Conservation (phyloP, 2,797 vertebrate species). For the Knipowitschia caucasica region DNA sequence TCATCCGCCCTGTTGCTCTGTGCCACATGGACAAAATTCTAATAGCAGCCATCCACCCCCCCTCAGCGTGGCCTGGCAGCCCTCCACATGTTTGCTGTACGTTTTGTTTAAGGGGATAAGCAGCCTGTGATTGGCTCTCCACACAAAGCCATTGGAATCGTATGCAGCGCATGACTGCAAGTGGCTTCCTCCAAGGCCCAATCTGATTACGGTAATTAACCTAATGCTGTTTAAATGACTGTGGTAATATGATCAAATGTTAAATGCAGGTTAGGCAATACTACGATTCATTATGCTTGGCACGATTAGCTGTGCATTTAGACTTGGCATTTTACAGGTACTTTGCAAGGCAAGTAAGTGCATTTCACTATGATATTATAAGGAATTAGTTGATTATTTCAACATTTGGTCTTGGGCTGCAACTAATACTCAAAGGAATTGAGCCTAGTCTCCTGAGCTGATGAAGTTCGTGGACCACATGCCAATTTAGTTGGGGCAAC, state of each 20-base stretch:
- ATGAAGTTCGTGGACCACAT: too few relatives aligned
- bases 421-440: too few relatives aligned
- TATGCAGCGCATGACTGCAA: slow-evolving; percentile 15
- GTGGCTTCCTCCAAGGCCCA: slow-evolving; percentile 1
- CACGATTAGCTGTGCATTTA: not conserved
- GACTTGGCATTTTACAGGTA: too few relatives aligned
- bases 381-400: too few relatives aligned
- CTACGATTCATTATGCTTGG: not conserved
- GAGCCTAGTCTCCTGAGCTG: too few relatives aligned
- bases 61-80: slow-evolving; percentile 14
- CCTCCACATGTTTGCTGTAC: slow-evolving; percentile 25
- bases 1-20: slow-evolving; percentile 23
- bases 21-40: slow-evolving; percentile 8
- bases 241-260: slow-evolving; percentile 15
- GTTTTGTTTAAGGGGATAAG: slow-evolving; percentile 31
- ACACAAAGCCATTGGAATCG: not conserved
- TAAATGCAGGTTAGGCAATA: slow-evolving; percentile 12
- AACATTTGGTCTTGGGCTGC: too few relatives aligned
- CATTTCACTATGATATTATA: too few relatives aligned
- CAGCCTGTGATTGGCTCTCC: slow-evolving; percentile 23
- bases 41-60: slow-evolving; percentile 7
- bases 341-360: not conserved
- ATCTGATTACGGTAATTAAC: slow-evolving; percentile 39
- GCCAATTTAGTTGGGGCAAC: too few relatives aligned
- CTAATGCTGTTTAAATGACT: slow-evolving; percentile 28